Conservation (phyloP, 1,140 invertebrate species). For the Zaprionus kolodkinae region DNA sequence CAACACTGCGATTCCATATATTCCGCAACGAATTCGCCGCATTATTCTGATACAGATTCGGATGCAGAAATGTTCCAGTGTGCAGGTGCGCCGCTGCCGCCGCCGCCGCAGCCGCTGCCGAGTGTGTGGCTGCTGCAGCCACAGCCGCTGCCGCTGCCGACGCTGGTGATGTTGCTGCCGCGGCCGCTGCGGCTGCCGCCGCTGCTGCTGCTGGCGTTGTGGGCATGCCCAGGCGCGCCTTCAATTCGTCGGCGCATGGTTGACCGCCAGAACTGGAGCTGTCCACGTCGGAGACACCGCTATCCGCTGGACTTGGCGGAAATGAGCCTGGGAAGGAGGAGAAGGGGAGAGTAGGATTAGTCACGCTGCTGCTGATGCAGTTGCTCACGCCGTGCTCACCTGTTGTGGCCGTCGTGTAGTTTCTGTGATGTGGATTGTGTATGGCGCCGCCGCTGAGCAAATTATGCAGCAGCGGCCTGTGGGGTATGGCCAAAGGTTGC, state of each 20-base stretch:
- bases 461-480: conserved; percentile 83
- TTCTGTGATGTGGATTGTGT: conserved; percentile 83
- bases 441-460: conserved; percentile 82
- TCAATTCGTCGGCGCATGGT: conserved; percentile 94
- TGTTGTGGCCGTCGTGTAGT: conserved; percentile 83
- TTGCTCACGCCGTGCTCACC: conserved; percentile 57
- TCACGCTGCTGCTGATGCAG: conserved; percentile 17
- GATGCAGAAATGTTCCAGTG: conserved; percentile 84
- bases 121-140: conserved; percentile 68
- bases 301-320: conserved; percentile 98
- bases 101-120: conserved; percentile 60
- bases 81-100: conserved; percentile 75
- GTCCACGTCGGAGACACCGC: conserved; percentile 98
- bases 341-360: conserved; percentile 21
- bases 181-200: conserved; percentile 34
- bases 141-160: conserved; percentile 59
- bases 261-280: conserved; percentile 94
- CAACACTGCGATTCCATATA: conserved; percentile 84
- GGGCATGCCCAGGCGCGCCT: conserved; percentile 89
- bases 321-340: conserved; percentile 89
- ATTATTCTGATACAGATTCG: conserved; percentile 84
- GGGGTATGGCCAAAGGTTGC: conserved; percentile 78
- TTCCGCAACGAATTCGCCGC: conserved; percentile 81
- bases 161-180: conserved; percentile 59
- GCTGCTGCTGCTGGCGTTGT: conserved; percentile 56